phyloP scores from a whole-genome alignment of 2,797 vertebrate genomes.

The Hoplostethus mediterraneus region DNA sequence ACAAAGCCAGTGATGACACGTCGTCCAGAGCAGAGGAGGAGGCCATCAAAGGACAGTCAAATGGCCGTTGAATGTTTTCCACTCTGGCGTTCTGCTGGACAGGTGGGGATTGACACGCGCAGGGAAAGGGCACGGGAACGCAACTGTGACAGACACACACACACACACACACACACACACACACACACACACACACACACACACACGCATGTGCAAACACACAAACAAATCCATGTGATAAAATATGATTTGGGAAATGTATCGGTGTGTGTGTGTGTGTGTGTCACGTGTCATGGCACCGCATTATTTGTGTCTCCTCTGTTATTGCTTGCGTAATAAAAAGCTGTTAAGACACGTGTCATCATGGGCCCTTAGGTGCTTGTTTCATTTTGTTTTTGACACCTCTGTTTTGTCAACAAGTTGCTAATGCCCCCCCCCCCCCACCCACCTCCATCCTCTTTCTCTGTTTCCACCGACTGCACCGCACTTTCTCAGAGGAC shows the following conservation, averaged over 20 bases:
- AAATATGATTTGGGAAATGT: neutral
- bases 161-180: conserved; percentile 8
- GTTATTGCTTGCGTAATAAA: conserved; percentile 36
- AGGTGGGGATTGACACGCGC: conserved; percentile 51
- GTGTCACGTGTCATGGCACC: neutral
- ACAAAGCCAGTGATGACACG: conserved; percentile 47
- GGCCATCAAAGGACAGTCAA: neutral
- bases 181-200: neutral
- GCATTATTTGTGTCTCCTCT: neutral
- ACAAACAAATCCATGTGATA: neutral
- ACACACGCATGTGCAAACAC: conserved; percentile 1
- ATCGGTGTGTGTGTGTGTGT: neutral
- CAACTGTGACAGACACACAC: conserved; percentile 12
- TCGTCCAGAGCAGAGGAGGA: conserved; percentile 19
- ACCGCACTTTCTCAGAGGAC: conserved; percentile 61
- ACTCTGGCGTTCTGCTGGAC: conserved; percentile 27
- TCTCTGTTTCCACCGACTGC: conserved; percentile 19
- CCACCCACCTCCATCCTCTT: conserved; percentile 1
- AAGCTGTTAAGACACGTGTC: conserved; percentile 48
- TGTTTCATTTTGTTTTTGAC: conserved; percentile 63
- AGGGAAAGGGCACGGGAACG: conserved; percentile 34
- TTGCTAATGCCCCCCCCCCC: conserved; percentile 32
- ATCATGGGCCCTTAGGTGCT: conserved; percentile 37
- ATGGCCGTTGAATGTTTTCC: conserved; percentile 14
- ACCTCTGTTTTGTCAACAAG: conserved; percentile 68